These are phyloP conservation scores for Xyliphius kryptos DNA, from an alignment of 2,113 vertebrate genomes.

Conservation along the genomic window DNA sequence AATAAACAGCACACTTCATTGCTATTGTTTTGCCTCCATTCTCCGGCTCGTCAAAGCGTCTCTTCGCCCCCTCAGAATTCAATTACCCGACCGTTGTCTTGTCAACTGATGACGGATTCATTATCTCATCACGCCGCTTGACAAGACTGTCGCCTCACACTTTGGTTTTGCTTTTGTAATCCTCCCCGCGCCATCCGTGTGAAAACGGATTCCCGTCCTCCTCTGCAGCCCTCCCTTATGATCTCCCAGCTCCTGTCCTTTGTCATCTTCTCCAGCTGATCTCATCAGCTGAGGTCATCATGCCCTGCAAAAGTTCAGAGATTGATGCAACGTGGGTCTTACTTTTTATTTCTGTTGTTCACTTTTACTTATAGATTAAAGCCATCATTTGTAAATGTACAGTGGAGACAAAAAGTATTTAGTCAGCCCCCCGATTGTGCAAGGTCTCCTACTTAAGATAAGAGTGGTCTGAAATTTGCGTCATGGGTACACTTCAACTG, in stretches of 20 bases:
- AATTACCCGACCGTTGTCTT: constrained; percentile 62
- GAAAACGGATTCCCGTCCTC: constrained; percentile 27
- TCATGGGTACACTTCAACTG: too few species aligned
- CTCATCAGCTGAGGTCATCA: constrained; percentile 13
- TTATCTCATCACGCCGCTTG: constrained; percentile 64
- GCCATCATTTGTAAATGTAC: too few species aligned
- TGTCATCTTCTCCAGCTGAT: constrained; percentile 20
- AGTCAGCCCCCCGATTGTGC: too few species aligned
- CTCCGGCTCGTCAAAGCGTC: constrained; percentile 38
- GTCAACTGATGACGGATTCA: constrained; percentile 64
- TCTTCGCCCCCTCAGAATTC: constrained; percentile 55
- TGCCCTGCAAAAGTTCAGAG: constrained; percentile 11
- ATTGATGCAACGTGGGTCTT: neutral
- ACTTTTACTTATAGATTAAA: too few species aligned
- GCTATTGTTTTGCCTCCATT: constrained; percentile 44
- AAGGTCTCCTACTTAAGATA: too few species aligned
- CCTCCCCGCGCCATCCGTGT: constrained; percentile 13
- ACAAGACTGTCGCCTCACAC: constrained; percentile 41
- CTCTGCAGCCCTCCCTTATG: constrained; percentile 19
- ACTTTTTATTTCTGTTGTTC: too few species aligned
- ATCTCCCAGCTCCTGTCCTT: constrained; percentile 3
- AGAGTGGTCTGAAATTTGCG: too few species aligned
- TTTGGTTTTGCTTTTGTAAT: constrained; percentile 29
- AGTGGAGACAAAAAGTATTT: too few species aligned
- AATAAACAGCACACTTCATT: constrained; percentile 51